Evolutionary conservation across 1,140 invertebrate species (phyloP), one percentile per base, ranked within the genome.

Genomic region (Notospermus geniculatus): DNA sequence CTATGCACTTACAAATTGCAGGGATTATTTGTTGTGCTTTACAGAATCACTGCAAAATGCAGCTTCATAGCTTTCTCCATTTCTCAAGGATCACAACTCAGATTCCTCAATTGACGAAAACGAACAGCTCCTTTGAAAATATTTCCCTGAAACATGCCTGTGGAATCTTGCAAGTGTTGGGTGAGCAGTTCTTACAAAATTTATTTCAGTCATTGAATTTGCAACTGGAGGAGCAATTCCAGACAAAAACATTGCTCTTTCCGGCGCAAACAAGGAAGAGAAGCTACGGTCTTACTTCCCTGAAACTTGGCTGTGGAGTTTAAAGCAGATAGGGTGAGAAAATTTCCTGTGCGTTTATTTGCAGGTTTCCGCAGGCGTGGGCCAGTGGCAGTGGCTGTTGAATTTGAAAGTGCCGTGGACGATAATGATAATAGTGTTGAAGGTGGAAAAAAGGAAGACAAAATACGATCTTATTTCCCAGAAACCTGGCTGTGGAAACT

Each of bases 401-500:
- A 11, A 43, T 11, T 43, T 43, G 39, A 43, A n/a, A n/a, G n/a
- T 43, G 39, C 39, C n/a, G 39, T 13, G 11, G 39, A 13, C n/a
- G 39, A 13, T 29, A 39, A 22, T 64, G 56, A 29, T 25, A 39
- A 25, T 29, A 28, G 30, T 13, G 19, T 17, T 54, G 7, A 65
- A 70, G 39, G 71, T 45, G 22, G 62, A 56, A n/a, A 17, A 54
- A n/a, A 50, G 58, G 41, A 46, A 59, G 15, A 59, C 53, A 25
- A 76, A 2, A 71, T 86, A 1, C 80, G 88, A 64, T 83, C 83
- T 0, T 85, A 84, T 68, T 89, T 89, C 70, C 88, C 88, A 2
- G 87, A 88, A 77, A 88, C 87, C 0, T 89, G 87, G 87, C 76
- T 88, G 1, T 89, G 87, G 86, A 84, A 88, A 64, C 68, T 88